Base-by-base conservation (phyloP, 2,113 vertebrate species). In the Gavia stellata region DNA sequence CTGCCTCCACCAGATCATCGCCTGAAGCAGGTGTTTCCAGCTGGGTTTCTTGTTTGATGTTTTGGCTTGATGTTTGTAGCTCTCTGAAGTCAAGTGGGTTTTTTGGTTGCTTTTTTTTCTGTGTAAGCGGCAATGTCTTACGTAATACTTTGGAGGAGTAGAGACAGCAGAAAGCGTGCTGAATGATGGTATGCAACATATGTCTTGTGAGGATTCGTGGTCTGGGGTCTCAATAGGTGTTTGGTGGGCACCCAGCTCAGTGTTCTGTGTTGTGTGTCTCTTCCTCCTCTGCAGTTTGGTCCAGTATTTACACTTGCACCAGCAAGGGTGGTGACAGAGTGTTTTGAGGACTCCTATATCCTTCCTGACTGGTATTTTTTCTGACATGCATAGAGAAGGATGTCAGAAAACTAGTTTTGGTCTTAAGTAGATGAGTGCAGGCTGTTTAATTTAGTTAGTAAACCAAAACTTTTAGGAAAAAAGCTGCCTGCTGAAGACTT, bases 141-240 rank as follows among this genome's bases (percentile, higher is more conserved):
- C 0, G 0, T 1, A 1, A 2, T 42, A 3, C 49, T 77, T 14
- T 34, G 36, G 58, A 68, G 58, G 38, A 40, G 31, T 5, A 17
- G 42, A 40, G 52, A 0, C 2, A 31, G 21, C 14, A 24, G 12
- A 15, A 7, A 31, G 31, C 33, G 5, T 31, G 45, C 12, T 5
- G 29, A 0, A 0, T 1, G 17, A 4, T 25, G 59, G 7, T 14
- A 23, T 21, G 33, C 0, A 3, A 44, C 40, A 3, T 8, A 0
- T 0, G 1, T 52, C 24, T 4, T 1, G 0, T 7, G 38, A 63
- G 29, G 45, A 2, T 28, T 62, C 1, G 0, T 17, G 34, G 9
- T 26, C 16, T 70, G 56, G 17, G 23, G 7, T 44, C 47, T 34
- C 56, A 1, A 2, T 12, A 12, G 14, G 36, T 34, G 56, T 9